These are phyloP conservation scores for Solea senegalensis DNA, from an alignment of 2,113 vertebrate genomes.

Conservation along the genomic window DNA sequence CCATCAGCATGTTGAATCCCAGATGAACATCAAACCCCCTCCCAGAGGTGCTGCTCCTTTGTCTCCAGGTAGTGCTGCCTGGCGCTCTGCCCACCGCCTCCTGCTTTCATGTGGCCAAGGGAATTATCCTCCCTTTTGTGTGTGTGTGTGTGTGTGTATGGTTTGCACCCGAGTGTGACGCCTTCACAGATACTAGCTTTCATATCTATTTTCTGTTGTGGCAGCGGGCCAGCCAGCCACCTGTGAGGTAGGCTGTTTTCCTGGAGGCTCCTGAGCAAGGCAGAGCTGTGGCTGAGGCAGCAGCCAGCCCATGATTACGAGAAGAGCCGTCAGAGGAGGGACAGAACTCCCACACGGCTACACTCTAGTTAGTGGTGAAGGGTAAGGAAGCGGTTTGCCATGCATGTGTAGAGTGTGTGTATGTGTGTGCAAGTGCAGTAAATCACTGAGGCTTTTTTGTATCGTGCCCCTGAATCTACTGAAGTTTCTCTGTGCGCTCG, in stretches of 20 bases:
- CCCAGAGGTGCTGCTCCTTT: conserved; percentile 81
- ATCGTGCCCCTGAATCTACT: conserved; percentile 34
- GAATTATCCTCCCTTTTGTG: conserved; percentile 75
- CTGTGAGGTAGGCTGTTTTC: conserved; percentile 69
- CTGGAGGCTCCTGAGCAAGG: conserved; percentile 67
- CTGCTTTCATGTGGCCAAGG: conserved; percentile 87
- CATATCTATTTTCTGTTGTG: conserved; percentile 72
- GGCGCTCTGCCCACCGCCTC: conserved; percentile 79
- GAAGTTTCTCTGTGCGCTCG: conserved; percentile 52
- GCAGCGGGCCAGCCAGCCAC: conserved; percentile 73
- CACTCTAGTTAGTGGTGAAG: conserved; percentile 75
- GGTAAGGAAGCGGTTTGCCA: conserved; percentile 76
- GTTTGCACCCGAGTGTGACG: conserved; percentile 68
- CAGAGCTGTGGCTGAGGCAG: conserved; percentile 66
- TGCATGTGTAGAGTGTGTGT: conserved; percentile 64
- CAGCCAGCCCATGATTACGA: conserved; percentile 72
- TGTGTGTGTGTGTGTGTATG: conserved; percentile 43
- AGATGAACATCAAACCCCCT: conserved; percentile 80
- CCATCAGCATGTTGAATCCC: conserved; percentile 84
- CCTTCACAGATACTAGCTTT: conserved; percentile 77
- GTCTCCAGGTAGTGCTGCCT: conserved; percentile 82
- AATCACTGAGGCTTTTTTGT: conserved; percentile 66
- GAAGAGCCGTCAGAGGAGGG: conserved; percentile 57
- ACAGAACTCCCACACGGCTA: conserved; percentile 60
- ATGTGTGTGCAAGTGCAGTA: conserved; percentile 55